Percentiles rank a stretch among this genome's conserved stretches.
phyloP scores from a whole-genome alignment of 2,888 invertebrate genomes.

The Dryobota labecula region DNA sequence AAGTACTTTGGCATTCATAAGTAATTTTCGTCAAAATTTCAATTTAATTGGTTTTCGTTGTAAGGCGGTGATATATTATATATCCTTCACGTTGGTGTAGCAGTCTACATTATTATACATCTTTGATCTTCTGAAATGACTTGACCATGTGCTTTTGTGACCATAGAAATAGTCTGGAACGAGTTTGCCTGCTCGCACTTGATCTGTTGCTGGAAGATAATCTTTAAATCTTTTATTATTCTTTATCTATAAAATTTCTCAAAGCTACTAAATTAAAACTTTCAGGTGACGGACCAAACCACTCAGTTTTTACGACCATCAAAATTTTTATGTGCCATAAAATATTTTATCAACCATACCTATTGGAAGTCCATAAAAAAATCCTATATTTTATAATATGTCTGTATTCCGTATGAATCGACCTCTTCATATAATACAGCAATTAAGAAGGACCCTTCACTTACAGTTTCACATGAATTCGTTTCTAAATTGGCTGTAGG shows the following conservation, averaged over 20 bases:
- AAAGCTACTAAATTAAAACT: conserved; percentile 51
- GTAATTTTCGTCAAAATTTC: no score
- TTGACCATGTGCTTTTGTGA: background rate
- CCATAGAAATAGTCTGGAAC: background rate
- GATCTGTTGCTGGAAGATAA: background rate
- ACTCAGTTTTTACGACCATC: conserved; percentile 58
- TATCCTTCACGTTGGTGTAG: background rate
- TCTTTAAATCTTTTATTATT: conserved; percentile 16
- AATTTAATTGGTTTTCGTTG: no score
- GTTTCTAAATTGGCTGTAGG: conserved; percentile 72
- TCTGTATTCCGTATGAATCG: conserved; percentile 10
- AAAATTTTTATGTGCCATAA: conserved; percentile 49
- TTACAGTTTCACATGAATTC: conserved; percentile 76
- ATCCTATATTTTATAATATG: conserved; percentile 13
- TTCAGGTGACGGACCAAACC: conserved; percentile 52
- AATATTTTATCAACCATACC: conserved; percentile 40
- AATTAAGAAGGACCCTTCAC: conserved; percentile 53
- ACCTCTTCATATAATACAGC: conserved; percentile 29
- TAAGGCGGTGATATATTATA: no score
- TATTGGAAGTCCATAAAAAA: conserved; percentile 29
- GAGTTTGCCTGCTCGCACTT: background rate
- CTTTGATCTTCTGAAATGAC: background rate
- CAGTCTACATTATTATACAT: background rate
- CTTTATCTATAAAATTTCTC: conserved; percentile 15
- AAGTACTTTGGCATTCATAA: no score